phyloP scores from a whole-genome alignment of 1,140 invertebrate genomes.

The Neotoxoptera formosana region DNA sequence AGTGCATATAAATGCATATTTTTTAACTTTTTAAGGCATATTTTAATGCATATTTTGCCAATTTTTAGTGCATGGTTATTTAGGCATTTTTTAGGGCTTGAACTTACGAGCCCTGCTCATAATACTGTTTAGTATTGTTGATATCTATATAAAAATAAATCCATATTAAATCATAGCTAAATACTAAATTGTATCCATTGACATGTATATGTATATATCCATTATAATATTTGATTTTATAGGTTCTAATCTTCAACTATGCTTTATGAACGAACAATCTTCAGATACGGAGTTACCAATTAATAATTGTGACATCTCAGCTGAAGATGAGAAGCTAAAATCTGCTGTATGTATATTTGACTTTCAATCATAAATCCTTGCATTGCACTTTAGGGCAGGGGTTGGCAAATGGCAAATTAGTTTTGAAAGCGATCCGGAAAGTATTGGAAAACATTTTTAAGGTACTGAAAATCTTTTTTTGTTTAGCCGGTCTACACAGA shows the following conservation, averaged over 20 bases:
- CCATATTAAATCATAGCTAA: neutral
- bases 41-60: too few species aligned
- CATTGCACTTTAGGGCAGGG: neutral
- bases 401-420: too few species aligned
- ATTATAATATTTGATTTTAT: constrained; percentile 54
- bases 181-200: neutral
- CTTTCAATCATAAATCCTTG: neutral
- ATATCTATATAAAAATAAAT: neutral
- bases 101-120: too few species aligned
- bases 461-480: too few species aligned
- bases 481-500: too few species aligned
- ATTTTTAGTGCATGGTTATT: too few species aligned
- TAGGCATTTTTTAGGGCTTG: too few species aligned
- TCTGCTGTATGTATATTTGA: constrained; percentile 34
- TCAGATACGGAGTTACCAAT: constrained; percentile 64
- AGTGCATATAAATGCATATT: too few species aligned
- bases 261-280: constrained; percentile 93
- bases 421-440: too few species aligned
- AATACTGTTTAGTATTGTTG: neutral
- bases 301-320: neutral
- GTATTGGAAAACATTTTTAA: too few species aligned
- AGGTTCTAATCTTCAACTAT: constrained; percentile 93
- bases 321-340: constrained; percentile 29
- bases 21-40: too few species aligned
- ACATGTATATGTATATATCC: neutral